These are phyloP conservation scores for Sterna hirundo DNA, from an alignment of 2,113 vertebrate genomes.

Conservation along the genomic window DNA sequence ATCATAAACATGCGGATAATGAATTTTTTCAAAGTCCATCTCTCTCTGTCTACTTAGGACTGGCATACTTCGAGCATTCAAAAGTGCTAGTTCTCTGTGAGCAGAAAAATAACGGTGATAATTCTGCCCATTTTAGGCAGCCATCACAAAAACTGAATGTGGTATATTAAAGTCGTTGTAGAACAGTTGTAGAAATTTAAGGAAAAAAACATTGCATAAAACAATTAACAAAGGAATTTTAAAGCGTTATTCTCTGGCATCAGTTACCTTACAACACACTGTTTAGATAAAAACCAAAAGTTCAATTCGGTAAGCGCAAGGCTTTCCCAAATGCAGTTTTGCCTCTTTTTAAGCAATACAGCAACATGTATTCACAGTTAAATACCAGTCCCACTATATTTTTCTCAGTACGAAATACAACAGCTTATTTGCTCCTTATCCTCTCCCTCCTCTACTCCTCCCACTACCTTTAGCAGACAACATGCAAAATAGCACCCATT, in stretches of 20 bases:
- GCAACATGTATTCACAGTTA: slow-evolving; percentile 19
- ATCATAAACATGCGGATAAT: slow-evolving; percentile 94
- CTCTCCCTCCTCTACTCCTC: background rate
- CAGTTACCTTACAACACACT: background rate
- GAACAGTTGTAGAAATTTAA: background rate
- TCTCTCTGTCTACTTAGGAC: slow-evolving; percentile 83
- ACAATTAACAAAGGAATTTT: background rate
- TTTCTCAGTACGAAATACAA: slow-evolving; percentile 38
- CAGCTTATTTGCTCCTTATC: slow-evolving; percentile 45
- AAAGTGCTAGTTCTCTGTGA: slow-evolving; percentile 88
- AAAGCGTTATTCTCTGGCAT: background rate
- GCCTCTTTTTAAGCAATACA: background rate
- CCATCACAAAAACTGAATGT: background rate
- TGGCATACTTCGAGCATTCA: slow-evolving; percentile 83
- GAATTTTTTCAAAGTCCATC: slow-evolving; percentile 78
- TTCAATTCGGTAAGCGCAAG: background rate
- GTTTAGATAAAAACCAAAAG: background rate
- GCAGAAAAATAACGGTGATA: slow-evolving; percentile 17
- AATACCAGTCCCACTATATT: background rate
- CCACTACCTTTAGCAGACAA: slow-evolving; percentile 56
- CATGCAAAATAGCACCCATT: slow-evolving; percentile 53
- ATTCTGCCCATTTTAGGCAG: background rate
- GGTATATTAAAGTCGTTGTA: background rate
- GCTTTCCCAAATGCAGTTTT: slow-evolving; percentile 13
- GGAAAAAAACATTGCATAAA: background rate